Percentiles rank a stretch among this genome's conserved stretches.
Evolutionary conservation across 2,797 vertebrate species (phyloP).

Genomic region (Syngnathus rostellatus): DNA sequence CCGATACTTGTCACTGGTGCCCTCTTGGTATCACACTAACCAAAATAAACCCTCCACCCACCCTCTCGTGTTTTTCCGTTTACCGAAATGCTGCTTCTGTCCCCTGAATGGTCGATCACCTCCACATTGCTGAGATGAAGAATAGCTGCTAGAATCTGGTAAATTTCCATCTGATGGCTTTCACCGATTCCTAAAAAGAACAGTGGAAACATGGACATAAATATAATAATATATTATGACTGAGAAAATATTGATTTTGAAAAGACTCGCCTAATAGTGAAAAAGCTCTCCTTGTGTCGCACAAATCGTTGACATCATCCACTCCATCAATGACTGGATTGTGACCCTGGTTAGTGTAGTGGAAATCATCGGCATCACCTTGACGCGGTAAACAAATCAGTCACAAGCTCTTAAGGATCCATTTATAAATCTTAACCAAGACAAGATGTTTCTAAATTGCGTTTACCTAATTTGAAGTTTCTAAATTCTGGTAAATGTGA

Average conservation of each 20-base stretch:
- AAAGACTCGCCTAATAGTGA: slow-evolving; percentile 74
- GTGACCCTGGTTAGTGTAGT: slow-evolving; percentile 85
- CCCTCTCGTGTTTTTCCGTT: slow-evolving; percentile 19
- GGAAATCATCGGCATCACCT: slow-evolving; percentile 82
- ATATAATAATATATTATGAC: not conserved
- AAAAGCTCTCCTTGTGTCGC: slow-evolving; percentile 81
- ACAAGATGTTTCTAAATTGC: not conserved
- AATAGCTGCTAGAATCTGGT: slow-evolving; percentile 85
- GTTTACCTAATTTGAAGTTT: slow-evolving; percentile 81
- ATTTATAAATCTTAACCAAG: not conserved
- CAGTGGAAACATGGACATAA: not conserved
- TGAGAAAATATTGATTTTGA: not conserved
- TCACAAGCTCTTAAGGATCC: not conserved
- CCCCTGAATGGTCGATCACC: slow-evolving; percentile 77
- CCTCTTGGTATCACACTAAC: not conserved
- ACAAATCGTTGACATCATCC: slow-evolving; percentile 84
- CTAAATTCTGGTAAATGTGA: slow-evolving; percentile 86
- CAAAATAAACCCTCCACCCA: not conserved
- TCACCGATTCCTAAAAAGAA: slow-evolving; percentile 76
- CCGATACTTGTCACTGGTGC: too few relatives aligned
- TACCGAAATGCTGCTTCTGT: slow-evolving; percentile 80
- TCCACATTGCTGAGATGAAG: slow-evolving; percentile 93
- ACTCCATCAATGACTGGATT: slow-evolving; percentile 82
- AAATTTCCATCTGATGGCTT: slow-evolving; percentile 85
- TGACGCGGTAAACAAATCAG: slow-evolving; percentile 12